Evolutionary conservation across 2,888 invertebrate genomes (phyloP).

Genomic region (Gibbula magus): DNA sequence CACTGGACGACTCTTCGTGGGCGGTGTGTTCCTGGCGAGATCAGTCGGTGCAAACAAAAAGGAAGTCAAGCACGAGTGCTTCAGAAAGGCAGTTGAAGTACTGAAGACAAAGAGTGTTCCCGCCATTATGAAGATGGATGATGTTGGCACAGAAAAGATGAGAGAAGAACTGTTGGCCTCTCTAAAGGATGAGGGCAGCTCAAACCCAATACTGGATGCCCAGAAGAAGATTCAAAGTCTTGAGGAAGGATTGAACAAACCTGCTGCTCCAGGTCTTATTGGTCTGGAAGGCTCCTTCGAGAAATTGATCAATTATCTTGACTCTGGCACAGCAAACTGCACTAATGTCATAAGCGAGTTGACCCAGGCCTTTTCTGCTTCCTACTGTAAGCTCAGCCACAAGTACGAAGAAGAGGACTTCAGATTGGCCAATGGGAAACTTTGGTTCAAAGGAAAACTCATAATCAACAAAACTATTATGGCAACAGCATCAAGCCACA

Average conservation of each 20-base stretch:
- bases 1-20: conserved; percentile 53
- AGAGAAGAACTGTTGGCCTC: conserved; percentile 38
- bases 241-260: conserved; percentile 2
- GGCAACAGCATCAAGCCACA: conserved; percentile 45
- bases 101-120: conserved; percentile 54
- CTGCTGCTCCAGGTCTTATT: background rate
- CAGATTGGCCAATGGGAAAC: conserved; percentile 41
- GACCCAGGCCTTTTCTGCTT: conserved; percentile 48
- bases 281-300: background rate
- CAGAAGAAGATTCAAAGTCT: conserved; percentile 20
- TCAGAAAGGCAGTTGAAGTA: conserved; percentile 54
- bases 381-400: conserved; percentile 46
- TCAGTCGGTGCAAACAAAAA: conserved; percentile 58
- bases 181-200: conserved; percentile 28
- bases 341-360: conserved; percentile 16
- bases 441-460: conserved; percentile 49
- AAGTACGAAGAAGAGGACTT: conserved; percentile 41
- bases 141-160: conserved; percentile 55
- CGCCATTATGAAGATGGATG: conserved; percentile 52
- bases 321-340: background rate
- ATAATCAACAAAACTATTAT: conserved; percentile 48
- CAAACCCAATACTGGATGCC: conserved; percentile 27
- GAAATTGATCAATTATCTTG: conserved; percentile 3
- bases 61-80: conserved; percentile 60
- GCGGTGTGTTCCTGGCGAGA: conserved; percentile 54